Conservation (phyloP, 53 echinoderm and acorn worm species). For the Mesocentrotus franciscanus region DNA sequence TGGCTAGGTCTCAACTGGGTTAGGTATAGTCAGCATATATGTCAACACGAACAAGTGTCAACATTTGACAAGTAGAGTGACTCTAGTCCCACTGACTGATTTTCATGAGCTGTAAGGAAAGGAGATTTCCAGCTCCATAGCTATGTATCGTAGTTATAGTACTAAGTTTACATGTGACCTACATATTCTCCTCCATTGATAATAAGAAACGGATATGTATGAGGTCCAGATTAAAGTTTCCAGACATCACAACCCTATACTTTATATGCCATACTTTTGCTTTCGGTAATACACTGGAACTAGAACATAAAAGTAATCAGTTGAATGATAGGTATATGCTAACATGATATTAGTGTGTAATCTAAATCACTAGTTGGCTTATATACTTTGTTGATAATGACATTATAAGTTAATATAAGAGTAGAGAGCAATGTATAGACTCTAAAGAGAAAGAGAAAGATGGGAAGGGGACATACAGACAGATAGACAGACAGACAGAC, state of each 20-base stretch:
- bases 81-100: background rate
- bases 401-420: too few species aligned
- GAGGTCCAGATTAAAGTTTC: background rate
- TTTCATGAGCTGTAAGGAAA: background rate
- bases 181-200: background rate
- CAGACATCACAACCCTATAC: background rate
- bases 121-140: background rate
- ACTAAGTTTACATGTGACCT: background rate
- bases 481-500: background rate
- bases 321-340: too few species aligned
- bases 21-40: background rate
- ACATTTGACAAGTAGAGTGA: background rate
- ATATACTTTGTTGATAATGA: too few species aligned
- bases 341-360: background rate
- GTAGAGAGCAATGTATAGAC: too few species aligned
- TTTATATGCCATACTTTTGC: background rate
- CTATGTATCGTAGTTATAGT: background rate
- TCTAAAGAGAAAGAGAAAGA: too few species aligned
- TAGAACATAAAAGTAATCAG: background rate
- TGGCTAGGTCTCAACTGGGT: slow-evolving; percentile 18
- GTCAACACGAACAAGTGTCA: slow-evolving; percentile 28
- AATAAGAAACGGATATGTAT: background rate
- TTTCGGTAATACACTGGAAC: background rate
- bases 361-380: background rate
- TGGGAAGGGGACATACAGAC: background rate